phyloP scores from a whole-genome alignment of 2,113 vertebrate species.

The Alectura lathami region DNA sequence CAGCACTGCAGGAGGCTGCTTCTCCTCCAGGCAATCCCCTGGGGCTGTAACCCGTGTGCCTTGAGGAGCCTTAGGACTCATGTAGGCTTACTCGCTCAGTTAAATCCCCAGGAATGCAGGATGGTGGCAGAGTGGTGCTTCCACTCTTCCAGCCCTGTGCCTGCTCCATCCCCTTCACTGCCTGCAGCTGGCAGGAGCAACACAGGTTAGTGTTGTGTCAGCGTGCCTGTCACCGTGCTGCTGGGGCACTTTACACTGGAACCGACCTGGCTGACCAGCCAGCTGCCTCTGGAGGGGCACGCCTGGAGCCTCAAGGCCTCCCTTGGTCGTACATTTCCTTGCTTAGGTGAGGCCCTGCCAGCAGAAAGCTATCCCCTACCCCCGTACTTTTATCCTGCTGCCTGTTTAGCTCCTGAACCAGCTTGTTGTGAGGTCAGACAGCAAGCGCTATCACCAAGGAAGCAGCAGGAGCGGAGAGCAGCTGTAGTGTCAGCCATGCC shows the following conservation, averaged over 20 bases:
- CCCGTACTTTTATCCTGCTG: fast-evolving
- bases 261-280: not conserved
- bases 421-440: not conserved
- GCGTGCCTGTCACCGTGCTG: too few species aligned
- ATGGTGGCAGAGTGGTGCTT: not conserved
- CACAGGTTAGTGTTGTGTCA: too few species aligned
- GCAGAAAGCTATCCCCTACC: not conserved
- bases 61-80: not conserved
- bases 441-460: not conserved
- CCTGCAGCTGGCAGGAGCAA: not conserved
- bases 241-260: not conserved
- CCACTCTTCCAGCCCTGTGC: not conserved
- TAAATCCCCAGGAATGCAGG: not conserved
- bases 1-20: fast-evolving
- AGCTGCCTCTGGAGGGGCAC: not conserved
- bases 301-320: not conserved
- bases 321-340: fast-evolving
- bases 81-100: not conserved
- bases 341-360: not conserved
- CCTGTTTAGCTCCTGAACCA: not conserved
- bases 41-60: fast-evolving
- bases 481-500: not conserved
- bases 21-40: not conserved
- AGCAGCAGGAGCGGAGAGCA: not conserved
- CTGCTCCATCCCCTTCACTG: not conserved